phyloP scores from a whole-genome alignment of 2,113 vertebrate species.

The Notothenia rossii region DNA sequence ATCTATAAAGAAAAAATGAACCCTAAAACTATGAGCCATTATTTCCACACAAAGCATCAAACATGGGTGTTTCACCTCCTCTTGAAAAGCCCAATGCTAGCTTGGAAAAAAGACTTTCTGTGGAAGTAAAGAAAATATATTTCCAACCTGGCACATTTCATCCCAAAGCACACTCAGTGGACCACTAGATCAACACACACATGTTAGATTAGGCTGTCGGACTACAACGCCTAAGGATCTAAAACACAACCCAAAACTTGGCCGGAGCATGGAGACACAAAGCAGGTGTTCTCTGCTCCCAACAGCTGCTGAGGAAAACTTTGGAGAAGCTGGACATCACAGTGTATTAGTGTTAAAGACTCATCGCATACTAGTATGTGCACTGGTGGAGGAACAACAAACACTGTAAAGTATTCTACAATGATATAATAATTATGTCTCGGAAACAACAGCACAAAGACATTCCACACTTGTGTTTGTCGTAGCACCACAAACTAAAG shows the following conservation, averaged over 20 bases:
- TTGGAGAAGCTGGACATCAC: constrained; percentile 64
- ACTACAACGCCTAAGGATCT: constrained; percentile 35
- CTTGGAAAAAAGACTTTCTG: constrained; percentile 17
- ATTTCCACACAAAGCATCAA: constrained; percentile 36
- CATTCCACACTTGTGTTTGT: neutral
- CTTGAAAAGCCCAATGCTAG: neutral
- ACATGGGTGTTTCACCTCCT: neutral
- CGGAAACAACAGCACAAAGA: neutral
- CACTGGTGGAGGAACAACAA: constrained; percentile 1
- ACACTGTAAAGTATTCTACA: constrained; percentile 11
- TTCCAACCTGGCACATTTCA: constrained; percentile 20
- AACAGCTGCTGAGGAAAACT: constrained; percentile 73
- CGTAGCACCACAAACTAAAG: neutral
- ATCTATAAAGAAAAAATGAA: constrained; percentile 34
- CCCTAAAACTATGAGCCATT: constrained; percentile 14
- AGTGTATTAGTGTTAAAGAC: constrained; percentile 54
- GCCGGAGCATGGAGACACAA: constrained; percentile 42
- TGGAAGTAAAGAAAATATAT: constrained; percentile 21
- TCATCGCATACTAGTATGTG: constrained; percentile 5
- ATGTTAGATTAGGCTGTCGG: constrained; percentile 34
- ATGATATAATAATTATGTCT: neutral
- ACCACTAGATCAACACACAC: constrained; percentile 32
- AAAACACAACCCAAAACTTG: constrained; percentile 47
- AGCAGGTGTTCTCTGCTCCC: constrained; percentile 66
- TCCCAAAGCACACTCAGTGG: constrained; percentile 9